Base-by-base conservation (phyloP, 2,797 vertebrate genomes). In the Anisognathus igniventris region DNA sequence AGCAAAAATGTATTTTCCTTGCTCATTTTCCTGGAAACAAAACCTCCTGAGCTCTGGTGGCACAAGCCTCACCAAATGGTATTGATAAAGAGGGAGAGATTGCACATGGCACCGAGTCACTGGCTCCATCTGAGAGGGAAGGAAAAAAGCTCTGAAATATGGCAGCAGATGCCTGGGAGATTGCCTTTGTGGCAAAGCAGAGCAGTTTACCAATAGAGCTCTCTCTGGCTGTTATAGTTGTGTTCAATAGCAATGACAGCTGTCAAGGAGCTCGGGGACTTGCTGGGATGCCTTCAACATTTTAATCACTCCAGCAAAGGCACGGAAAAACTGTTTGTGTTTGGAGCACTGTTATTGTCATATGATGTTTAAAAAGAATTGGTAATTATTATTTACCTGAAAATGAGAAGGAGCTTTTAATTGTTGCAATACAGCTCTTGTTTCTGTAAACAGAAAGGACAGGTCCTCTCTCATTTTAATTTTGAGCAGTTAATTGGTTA, bases 241-340 rank as follows among this genome's bases (percentile, higher is more conserved):
- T 76, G 61, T 92, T 98, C 98, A 97, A 96, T 97, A 97, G 96
- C 97, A 96, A 92, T 94, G 96, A 96, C 98, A 98, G 98, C 98
- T 98, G 98, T 98, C 98, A 97, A 85, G 95, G 97, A 97, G 98
- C 97, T 95, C 50, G 9, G 95, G 97, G 97, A 97, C 91, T 74
- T 92, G 95, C 96, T 65, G 95, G 92, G 96, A 97, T 80, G 93
- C 95, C 91, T 90, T 95, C 95, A 96, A 97, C 96, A 97, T 97
- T 97, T 97, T 98, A 97, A 98, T 98, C 97, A 91, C 96, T 95
- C 94, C 86, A 45, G 42, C 70, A 90, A 92, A 97, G 86, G 82
- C 83, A 56, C 9, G 4, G 92, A 68, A 96, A 97, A 97, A 97
- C 94, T 77, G 91, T 95, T 97, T 96, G 95, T 96, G 71, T 92